Evolutionary conservation across 2,797 vertebrate species (phyloP).

Genomic region (Heteromormyrus szaboi): DNA sequence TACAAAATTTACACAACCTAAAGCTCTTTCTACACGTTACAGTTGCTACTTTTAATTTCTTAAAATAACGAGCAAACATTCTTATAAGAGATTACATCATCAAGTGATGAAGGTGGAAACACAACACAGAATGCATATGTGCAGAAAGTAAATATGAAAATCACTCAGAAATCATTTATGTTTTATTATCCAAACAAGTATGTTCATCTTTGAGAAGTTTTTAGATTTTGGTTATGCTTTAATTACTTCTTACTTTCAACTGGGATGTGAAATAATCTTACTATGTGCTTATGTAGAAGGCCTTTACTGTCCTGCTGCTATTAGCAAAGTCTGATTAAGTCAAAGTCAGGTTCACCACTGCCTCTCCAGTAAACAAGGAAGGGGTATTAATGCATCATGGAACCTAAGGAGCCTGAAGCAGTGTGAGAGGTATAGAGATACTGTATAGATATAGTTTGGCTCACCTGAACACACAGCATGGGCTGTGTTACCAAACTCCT

Average conservation of each 20-base stretch:
- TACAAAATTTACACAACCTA: not conserved
- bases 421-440: not conserved
- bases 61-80: not conserved
- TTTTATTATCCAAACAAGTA: not conserved
- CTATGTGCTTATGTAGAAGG: not conserved
- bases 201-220: not conserved
- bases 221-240: not conserved
- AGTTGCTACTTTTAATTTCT: not conserved
- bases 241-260: not conserved
- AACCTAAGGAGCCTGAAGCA: not conserved
- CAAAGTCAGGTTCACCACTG: not conserved
- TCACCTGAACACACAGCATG: not conserved
- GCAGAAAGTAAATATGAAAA: not conserved
- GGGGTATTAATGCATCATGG: not conserved
- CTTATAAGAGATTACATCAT: not conserved
- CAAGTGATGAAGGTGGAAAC: not conserved
- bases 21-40: not conserved
- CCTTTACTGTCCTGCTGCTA: not conserved
- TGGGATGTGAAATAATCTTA: not conserved
- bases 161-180: not conserved
- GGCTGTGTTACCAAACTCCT: not conserved
- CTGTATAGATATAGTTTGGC: not conserved
- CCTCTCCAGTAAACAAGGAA: not conserved
- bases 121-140: not conserved
- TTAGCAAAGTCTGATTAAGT: not conserved